Evolutionary conservation across 2,797 vertebrate genomes (phyloP).

Genomic region (Manis javanica): DNA sequence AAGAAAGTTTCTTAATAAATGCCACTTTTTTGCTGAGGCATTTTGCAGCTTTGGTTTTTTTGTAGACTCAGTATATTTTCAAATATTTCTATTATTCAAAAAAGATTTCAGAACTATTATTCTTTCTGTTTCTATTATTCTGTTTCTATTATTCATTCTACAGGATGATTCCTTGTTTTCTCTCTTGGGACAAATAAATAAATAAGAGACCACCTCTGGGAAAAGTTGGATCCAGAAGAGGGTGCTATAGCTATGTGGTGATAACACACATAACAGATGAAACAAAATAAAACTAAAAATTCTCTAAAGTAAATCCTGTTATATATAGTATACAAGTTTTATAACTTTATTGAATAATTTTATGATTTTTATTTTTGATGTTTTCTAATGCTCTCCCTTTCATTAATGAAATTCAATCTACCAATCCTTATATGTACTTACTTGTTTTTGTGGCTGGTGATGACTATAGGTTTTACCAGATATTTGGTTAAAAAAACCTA

Average conservation of each 20-base stretch:
- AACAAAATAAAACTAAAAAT: background rate
- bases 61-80: slow-evolving; percentile 47
- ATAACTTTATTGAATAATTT: background rate
- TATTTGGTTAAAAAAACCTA: slow-evolving; percentile 17
- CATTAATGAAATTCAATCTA: background rate
- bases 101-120: background rate
- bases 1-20: slow-evolving; percentile 65
- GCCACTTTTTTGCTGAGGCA: background rate
- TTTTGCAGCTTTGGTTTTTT: slow-evolving; percentile 39
- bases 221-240: slow-evolving; percentile 41
- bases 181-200: background rate
- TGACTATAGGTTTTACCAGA: background rate
- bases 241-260: background rate
- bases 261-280: background rate
- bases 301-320: background rate
- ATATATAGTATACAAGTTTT: background rate
- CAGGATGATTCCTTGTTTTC: background rate
- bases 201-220: background rate
- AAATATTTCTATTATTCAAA: slow-evolving; percentile 47
- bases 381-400: background rate
- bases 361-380: background rate
- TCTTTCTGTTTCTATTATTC: slow-evolving; percentile 28
- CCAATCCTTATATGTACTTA: background rate
- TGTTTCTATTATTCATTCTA: too few species aligned
- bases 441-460: background rate